Conservation (phyloP, 2,797 vertebrate genomes). For the Macroramphosus scolopax region DNA sequence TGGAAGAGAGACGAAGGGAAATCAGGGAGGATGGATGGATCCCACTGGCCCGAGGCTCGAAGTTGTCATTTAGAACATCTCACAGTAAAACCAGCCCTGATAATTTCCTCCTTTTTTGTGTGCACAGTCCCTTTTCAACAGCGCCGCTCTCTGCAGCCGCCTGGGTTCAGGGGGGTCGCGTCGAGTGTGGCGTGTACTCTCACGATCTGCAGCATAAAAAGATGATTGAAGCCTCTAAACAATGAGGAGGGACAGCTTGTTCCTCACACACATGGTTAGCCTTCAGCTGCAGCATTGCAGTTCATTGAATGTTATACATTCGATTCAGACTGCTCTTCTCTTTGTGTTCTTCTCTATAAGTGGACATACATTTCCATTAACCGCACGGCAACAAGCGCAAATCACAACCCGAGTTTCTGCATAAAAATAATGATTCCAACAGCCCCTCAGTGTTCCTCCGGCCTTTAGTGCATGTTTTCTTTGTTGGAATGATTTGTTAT, state of each 20-base stretch:
- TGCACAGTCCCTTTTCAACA: too few relatives aligned
- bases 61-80: slow-evolving; percentile 57
- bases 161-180: too few relatives aligned
- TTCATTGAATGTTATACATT: slow-evolving; percentile 50
- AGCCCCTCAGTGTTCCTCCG: slow-evolving; percentile 14
- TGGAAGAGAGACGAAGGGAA: slow-evolving; percentile 10
- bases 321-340: slow-evolving; percentile 35
- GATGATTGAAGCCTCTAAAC: slow-evolving; percentile 24
- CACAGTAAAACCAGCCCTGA: slow-evolving; percentile 24
- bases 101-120: too few relatives aligned
- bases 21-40: slow-evolving; percentile 7
- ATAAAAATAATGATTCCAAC: slow-evolving; percentile 18
- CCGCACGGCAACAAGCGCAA: slow-evolving; percentile 29
- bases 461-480: slow-evolving; percentile 63
- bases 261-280: slow-evolving; percentile 8
- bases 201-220: slow-evolving; percentile 23
- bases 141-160: too few relatives aligned
- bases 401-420: slow-evolving; percentile 2
- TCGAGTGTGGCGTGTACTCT: slow-evolving; percentile 15
- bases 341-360: slow-evolving; percentile 1
- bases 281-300: slow-evolving; percentile 28
- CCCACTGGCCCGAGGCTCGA: slow-evolving; percentile 48
- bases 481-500: slow-evolving; percentile 75
- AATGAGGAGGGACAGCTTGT: slow-evolving; percentile 13
- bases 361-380: slow-evolving; percentile 18